Evolutionary conservation across 2,797 vertebrate species (phyloP), one percentile per base, ranked within the genome.

Genomic region (Erpetoichthys calabaricus): DNA sequence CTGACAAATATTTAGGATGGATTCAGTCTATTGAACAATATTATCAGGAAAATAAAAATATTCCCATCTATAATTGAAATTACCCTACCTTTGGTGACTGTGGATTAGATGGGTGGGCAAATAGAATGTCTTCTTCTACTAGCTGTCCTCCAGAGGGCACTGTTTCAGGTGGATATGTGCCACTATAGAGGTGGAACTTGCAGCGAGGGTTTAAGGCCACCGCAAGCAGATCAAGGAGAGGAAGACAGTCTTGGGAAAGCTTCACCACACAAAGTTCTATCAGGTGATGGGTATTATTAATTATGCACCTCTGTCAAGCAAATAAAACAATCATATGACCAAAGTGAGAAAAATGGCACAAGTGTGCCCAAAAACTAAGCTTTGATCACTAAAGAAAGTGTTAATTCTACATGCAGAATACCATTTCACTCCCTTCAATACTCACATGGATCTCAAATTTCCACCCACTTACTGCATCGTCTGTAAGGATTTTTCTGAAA

Each of bases 71-170:
- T 25, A 25, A 25, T 25, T 25, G 25, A 5, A 8, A 5, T 41
- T 10, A 2, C 7, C 45, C 60, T 52, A 97, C 96, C 89, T 98
- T 99, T 57, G 96, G 96, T 69, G 96, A 98, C 63, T 95, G 88
- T 63, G 96, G 95, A 72, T 99, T 94, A 68, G 94, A 93, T 63
- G 96, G 94, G 75, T 96, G 91, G 74, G 95, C 95, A 6, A 84
- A 97, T 68, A 98, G 91, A 75, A 98, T 45, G 42, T 58, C 60
- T 44, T 61, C 60, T 45, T 61, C 60, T 44, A 56, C 56, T 42
- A 57, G 56, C 42, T 55, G 54, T 10, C 50, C 56, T 47, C 60
- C 60, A 44, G 60, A 45, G 44, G 60, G 60, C 43, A 57, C 60
- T 10, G 56, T 61, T 45, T 61, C 60, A 46, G 55, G 51, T 8